Evolutionary conservation across 2,113 vertebrate species (phyloP).

Genomic region (Tringa solitaria): DNA sequence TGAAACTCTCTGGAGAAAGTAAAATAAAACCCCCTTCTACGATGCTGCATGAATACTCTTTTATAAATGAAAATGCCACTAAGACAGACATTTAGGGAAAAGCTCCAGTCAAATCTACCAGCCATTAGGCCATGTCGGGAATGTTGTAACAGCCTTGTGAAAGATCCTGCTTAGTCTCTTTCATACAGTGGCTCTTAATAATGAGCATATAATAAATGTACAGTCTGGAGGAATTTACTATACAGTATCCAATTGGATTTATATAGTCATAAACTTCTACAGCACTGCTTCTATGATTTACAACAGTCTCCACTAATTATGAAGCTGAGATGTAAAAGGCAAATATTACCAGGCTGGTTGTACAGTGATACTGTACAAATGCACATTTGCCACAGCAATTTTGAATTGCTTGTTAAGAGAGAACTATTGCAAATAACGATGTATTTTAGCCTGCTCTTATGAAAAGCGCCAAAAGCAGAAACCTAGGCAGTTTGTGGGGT

Average conservation of each 20-base stretch:
- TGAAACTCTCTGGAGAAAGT: conserved; percentile 5
- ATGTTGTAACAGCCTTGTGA: conserved; percentile 27
- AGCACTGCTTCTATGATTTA: conserved; percentile 70
- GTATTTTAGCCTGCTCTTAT: not conserved
- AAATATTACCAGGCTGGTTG: conserved; percentile 23
- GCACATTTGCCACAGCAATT: not conserved
- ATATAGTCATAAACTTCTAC: conserved; percentile 70
- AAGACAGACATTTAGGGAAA: conserved; percentile 31
- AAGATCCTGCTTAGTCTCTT: conserved; percentile 40
- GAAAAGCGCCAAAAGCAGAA: not conserved
- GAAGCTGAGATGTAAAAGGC: conserved; percentile 46
- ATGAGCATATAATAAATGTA: conserved; percentile 67
- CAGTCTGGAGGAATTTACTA: conserved; percentile 67
- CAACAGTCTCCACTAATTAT: conserved; percentile 55
- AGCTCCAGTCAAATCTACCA: conserved; percentile 12
- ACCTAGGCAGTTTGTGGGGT: not conserved
- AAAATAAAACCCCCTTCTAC: conserved; percentile 35
- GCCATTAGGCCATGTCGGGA: conserved; percentile 62
- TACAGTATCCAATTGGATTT: conserved; percentile 68
- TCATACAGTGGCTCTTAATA: conserved; percentile 66
- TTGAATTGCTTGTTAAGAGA: conserved; percentile 4
- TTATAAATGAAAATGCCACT: conserved; percentile 47
- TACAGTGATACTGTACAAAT: not conserved
- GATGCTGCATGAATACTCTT: conserved; percentile 43
- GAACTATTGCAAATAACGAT: not conserved